Evolutionary conservation across 2,113 vertebrate species (phyloP).

Genomic region (Bubalus kerabau): DNA sequence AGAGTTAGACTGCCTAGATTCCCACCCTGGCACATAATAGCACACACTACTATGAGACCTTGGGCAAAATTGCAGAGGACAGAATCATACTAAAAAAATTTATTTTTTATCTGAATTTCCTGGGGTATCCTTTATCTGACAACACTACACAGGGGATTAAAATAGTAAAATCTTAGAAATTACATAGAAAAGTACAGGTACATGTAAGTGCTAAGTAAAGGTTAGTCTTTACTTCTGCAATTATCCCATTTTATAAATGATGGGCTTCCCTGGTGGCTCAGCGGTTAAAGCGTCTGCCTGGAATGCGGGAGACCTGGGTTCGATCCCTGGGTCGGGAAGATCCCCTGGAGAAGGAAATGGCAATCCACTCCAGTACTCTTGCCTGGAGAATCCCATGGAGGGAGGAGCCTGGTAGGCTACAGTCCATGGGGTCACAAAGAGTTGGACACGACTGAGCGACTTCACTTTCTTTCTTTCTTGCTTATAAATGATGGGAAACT

Average conservation of each 20-base stretch:
- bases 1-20: background rate
- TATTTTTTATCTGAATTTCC: background rate
- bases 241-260: background rate
- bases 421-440: no score
- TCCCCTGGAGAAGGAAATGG: no score
- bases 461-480: no score
- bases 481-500: background rate
- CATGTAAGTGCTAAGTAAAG: background rate
- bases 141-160: background rate
- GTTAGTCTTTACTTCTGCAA: conserved; percentile 18
- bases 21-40: background rate
- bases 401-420: no score
- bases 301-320: no score
- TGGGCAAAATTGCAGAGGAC: background rate
- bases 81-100: background rate
- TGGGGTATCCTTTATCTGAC: background rate
- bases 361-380: no score
- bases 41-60: background rate
- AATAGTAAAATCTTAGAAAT: background rate
- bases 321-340: no score
- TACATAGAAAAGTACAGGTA: background rate
- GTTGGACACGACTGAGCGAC: no score
- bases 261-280: background rate
- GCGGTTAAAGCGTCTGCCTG: no score
- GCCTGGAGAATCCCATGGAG: no score